These are phyloP conservation scores for Seira ritae DNA, from an alignment of 2,888 invertebrate species.

Conservation along the genomic window DNA sequence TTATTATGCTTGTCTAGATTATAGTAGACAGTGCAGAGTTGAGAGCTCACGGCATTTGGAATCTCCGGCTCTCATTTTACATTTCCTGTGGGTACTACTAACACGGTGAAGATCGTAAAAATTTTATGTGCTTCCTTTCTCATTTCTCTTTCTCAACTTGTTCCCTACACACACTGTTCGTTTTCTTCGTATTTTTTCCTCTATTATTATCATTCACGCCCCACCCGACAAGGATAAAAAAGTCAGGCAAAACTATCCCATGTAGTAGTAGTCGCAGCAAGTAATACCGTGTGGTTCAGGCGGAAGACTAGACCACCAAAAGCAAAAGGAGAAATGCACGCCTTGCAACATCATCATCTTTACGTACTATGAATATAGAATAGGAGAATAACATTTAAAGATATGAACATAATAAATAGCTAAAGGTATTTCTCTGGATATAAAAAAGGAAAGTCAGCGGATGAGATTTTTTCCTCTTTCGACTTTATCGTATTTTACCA, in stretches of 20 bases:
- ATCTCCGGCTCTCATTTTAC: conserved; percentile 64
- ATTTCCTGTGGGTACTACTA: conserved; percentile 63
- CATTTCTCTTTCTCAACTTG: conserved; percentile 44
- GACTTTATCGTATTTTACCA: conserved; percentile 43
- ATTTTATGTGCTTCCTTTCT: conserved; percentile 65
- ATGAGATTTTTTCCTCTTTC: conserved; percentile 36
- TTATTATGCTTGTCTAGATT: too few relatives aligned
- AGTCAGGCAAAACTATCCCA: conserved; percentile 28
- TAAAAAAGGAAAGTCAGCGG: conserved; percentile 39
- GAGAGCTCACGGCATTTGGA: conserved; percentile 52
- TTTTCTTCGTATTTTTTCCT: conserved; percentile 41
- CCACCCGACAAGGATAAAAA: conserved; percentile 55
- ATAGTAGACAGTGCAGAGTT: too few relatives aligned
- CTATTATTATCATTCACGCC: conserved; percentile 60
- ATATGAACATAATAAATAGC: too few relatives aligned
- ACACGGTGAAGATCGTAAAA: conserved; percentile 64
- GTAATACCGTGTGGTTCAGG: too few relatives aligned
- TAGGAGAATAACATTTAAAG: neutral
- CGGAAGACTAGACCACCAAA: conserved; percentile 12
- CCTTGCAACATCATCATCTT: conserved; percentile 33
- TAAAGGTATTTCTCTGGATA: neutral
- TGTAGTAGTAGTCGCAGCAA: too few relatives aligned
- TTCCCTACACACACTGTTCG: conserved; percentile 29
- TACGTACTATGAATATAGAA: neutral
- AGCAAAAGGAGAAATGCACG: conserved; percentile 18